Base-by-base conservation (phyloP, 2,888 invertebrate genomes). In the Rhodophaea formosa region DNA sequence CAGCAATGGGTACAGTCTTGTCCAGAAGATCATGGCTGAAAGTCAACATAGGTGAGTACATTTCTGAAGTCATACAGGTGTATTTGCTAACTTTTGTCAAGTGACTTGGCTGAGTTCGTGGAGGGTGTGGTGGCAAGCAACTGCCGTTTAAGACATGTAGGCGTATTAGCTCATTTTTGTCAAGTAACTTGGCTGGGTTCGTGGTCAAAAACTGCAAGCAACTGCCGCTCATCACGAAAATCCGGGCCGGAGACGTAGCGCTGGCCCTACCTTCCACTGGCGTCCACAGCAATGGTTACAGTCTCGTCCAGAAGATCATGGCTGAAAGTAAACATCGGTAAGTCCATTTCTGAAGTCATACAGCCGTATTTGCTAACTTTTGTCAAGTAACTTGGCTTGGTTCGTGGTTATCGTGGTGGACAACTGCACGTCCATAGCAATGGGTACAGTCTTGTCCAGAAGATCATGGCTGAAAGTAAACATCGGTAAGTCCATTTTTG, bases 71-170 rank as follows among this genome's bases (percentile, higher is more conserved):
- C n/a, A n/a, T n/a, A n/a, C n/a, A n/a, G n/a, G n/a, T n/a, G n/a
- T n/a, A n/a, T n/a, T n/a, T n/a, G n/a, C n/a, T n/a, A n/a, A n/a
- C n/a, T n/a, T n/a, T 93, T 0, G 96, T 96, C 0, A 97, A 98
- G 66, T 99, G 98, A 99, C 84, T 84, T 99, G 54, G 99, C 98
- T 99, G 98, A 99, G 84, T 84, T 99, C 54, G 99, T 99, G 85
- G 95, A 97, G 0, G 97, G 99, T 0, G 99, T 99, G 0, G 96
- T 97, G 0, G 96, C 98, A 0, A 98, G 99, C 82, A 93, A 95
- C 65, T 74, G 89, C 0, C 7, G 92, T 98, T 6, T 8, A 0
- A 35, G 35, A n/a, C n/a, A n/a, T n/a, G n/a, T n/a, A n/a, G n/a
- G n/a, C n/a, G n/a, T n/a, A n/a, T n/a, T n/a, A n/a, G n/a, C n/a